Base-by-base conservation (phyloP, 2,797 vertebrate species). In the Capromys pilorides region DNA sequence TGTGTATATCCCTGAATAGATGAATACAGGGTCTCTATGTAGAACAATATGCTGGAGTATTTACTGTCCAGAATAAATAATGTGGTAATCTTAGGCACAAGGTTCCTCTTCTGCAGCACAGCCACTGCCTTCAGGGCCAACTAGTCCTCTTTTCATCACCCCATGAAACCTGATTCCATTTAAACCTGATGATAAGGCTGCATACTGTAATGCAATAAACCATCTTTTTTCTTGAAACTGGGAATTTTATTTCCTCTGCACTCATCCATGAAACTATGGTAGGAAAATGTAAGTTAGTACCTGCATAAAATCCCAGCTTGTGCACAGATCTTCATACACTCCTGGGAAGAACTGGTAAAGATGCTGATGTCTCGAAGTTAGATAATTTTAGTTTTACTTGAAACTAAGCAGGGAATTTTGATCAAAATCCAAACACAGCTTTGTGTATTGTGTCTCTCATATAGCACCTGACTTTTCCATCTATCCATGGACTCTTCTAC, bases 361-460 rank as follows among this genome's bases (percentile, higher is more conserved):
- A 69, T 14, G 10, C 10, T 51, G 2, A 54, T 49, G 57, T 78
- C 54, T 21, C 18, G 49, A 86, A 84, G n/a, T 16, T 59, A 33
- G 12, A 41, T 57, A 86, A 80, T 51, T 73, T 95, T 87, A 45
- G 7, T 75, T 90, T 83, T 61, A 90, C 78, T 83, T 31, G 92
- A 92, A 61, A 54, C 45, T 61, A 26, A 7, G n/a, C 8, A 36
- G 21, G 4, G 51, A 16, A 79, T 49, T 84, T 85, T 73, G 64
- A 89, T 67, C 26, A 88, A 66, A 31, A 51, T 31, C 51, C 28
- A 88, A 54, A 86, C 62, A 16, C 49, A 79, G 62, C 71, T 89
- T 80, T 90, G 19, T 79, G 4, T 19, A 26, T 66, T 49, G 41
- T 49, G 62, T 0, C n/a, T 51, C 21, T 77, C n/a, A 26, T 54